Base-by-base conservation (phyloP, 2,888 invertebrate species). In the Galerucella calmariensis region DNA sequence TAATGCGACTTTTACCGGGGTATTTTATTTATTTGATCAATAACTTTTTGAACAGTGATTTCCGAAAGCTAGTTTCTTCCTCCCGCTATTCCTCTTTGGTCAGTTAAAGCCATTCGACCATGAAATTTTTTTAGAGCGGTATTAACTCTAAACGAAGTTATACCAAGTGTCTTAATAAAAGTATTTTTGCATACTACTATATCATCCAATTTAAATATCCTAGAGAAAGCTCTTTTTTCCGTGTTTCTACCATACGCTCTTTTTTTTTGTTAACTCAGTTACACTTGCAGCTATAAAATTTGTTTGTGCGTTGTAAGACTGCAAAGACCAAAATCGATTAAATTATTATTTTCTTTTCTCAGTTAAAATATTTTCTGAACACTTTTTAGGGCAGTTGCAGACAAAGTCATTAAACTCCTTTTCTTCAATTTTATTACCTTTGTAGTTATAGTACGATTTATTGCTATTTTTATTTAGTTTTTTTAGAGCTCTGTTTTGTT, bases 271-370 rank as follows among this genome's bases (percentile, higher is more conserved):
- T 6, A 61, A 24, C 61, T 75, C 53, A 12, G n/a, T 41, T 53
- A 77, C 74, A 62, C 72, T 69, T 14, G 78, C 77, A 48, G 77
- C 76, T 68, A 78, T 78, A 70, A 75, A 78, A 58, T 72, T 74
- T 35, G 73, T 76, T 76, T 79, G 77, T 35, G 73, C 67, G 51
- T 80, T 69, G 72, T 78, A 78, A 8, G 75, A 77, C 12, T 73
- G 56, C 48, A 80, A 65, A 16, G 76, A 77, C 79, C 77, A 80
- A 77, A 80, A 80, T 58, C 76, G 66, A 12, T 68, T 73, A 76
- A 80, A 78, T 24, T 75, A 58, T 8, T 58, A 44, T 69, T 77
- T 76, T 65, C 76, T 59, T 48, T 24, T 74, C 16, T 73, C 75
- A 61, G 14, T 6, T 14, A 72, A n/a, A 46, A 78, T 73, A 1